Base-by-base conservation (phyloP, 2,113 vertebrate genomes). In the Lucifuga dentata region DNA sequence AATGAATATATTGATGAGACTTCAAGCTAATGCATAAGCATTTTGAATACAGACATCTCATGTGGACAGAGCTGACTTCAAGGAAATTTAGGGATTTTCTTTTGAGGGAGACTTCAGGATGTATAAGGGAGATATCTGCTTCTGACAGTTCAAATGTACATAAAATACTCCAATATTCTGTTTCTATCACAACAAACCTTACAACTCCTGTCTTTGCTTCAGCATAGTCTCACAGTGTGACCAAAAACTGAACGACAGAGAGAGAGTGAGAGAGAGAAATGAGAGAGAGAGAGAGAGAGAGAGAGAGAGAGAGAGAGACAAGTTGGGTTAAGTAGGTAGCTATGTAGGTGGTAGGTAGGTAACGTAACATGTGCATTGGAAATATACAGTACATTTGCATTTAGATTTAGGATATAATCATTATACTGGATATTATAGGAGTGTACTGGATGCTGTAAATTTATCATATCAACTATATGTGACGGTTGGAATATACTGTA, bases 1-100 rank as follows among this genome's bases (percentile, higher is more conserved):
- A 75, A 63, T 51, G 24, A 26, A 43, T 72, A 33, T 49, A 50
- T 76, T 62, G 56, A 65, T 69, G 65, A 56, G 45, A 45, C 51
- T 50, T 82, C 36, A 26, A 69, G 60, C 63, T 68, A 64, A 68
- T 32, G 51, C 41, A 10, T 24, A 20, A 50, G 29, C 43, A 41
- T 26, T 8, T n/a, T 20, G n/a, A 15, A 35, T 48, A 35, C 24
- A 50, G 56, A 78, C 56, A 43, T 63, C 35, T 65, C 5, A 12
- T 63, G 45, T 44, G 15, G 68, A 68, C 55, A 67, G 40, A 44
- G 17, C 40, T 58, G 52, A 26, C 58, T 24, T 68, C 35, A 19
- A 43, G 20, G 60, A 58, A 29, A 59, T 56, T 52, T 66, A 35
- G 53, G 9, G 15, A 8, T 59, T 38, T 26, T 8, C 43, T 48